A percentile compares a stretch with the other conserved stretches of the same genome.
phyloP scores from a whole-genome alignment of 2,888 invertebrate species.

The Epiblema foenella region DNA sequence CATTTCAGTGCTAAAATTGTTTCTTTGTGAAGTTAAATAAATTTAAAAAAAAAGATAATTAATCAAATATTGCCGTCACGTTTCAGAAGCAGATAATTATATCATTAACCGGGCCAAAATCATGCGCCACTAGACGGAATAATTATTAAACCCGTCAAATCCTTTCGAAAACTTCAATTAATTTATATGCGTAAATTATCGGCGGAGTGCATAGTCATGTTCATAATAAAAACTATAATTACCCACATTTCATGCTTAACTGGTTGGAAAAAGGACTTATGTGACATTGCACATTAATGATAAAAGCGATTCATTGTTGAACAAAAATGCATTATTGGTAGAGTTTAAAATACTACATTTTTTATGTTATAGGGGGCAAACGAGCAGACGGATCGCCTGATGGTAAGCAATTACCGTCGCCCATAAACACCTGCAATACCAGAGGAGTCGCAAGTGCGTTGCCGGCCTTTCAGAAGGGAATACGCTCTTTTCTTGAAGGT shows the following conservation, averaged over 20 bases:
- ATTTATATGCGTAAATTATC: not conserved
- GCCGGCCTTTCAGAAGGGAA: no score
- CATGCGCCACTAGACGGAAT: not conserved
- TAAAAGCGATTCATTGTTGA: not conserved
- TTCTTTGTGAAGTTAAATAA: no score
- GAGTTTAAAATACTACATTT: no score
- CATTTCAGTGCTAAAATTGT: no score
- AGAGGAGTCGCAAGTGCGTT: no score
- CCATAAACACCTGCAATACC: no score
- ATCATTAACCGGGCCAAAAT: not conserved
- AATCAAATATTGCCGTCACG: not conserved
- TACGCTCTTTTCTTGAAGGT: no score
- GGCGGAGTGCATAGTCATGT: conserved; percentile 17
- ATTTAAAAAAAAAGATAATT: not conserved
- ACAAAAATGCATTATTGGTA: no score
- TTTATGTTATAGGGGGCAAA: no score
- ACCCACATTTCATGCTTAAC: not conserved
- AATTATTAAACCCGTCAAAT: conserved; percentile 16
- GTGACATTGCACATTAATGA: not conserved
- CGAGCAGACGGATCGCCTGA: no score
- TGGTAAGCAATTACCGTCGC: no score
- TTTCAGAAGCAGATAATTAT: not conserved
- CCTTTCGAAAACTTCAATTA: conserved; percentile 14
- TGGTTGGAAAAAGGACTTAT: not conserved
- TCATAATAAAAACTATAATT: conserved; percentile 17